Evolutionary conservation across 2,113 vertebrate genomes (phyloP), one percentile per base, ranked within the genome.

Genomic region (Barnardius zonarius): DNA sequence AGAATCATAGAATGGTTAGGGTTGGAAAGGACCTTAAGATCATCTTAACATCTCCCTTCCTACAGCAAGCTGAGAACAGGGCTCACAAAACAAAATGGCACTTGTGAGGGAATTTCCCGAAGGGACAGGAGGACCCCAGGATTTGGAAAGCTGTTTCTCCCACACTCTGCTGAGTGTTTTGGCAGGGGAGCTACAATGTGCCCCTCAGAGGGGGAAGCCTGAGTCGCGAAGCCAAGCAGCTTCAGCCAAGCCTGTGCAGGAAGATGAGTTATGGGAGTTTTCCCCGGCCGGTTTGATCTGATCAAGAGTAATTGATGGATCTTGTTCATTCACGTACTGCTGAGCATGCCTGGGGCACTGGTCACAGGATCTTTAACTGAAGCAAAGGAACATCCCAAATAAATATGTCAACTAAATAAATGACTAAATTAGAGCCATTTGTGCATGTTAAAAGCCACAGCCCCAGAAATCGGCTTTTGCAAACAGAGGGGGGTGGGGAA

Each of bases 391-490:
- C 93, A 91, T 93, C 95, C 96, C 92, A 97, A 97, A 97, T 97
- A 97, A 97, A 97, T 93, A 96, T 96, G 95, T 97, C 96, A 97
- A 96, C 95, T 97, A 97, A 97, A 97, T 97, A 97, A 97, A 96
- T 97, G 95, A 97, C 96, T 97, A 97, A 97, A 96, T 97, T 96
- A 97, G 92, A 75, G 28, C 85, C 13, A n/a, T 96, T 94, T 97
- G 90, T 96, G 94, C 93, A 97, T 96, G 89, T 87, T 96, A 95
- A 93, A 96, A 96, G 94, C 91, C 92, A 76, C 91, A 97, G 93
- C 51, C 92, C 64, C 86, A 95, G 94, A 87, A 95, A 96, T 7
- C 3, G 2, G 80, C 59, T 92, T 92, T 67, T 69, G 48, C 37
- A 80, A 75, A 84, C 30, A 75, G 48, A 82, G 31, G 43, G 39